Evolutionary conservation across 2,888 invertebrate genomes (phyloP).

Genomic region (Heterodera filipjevi): DNA sequence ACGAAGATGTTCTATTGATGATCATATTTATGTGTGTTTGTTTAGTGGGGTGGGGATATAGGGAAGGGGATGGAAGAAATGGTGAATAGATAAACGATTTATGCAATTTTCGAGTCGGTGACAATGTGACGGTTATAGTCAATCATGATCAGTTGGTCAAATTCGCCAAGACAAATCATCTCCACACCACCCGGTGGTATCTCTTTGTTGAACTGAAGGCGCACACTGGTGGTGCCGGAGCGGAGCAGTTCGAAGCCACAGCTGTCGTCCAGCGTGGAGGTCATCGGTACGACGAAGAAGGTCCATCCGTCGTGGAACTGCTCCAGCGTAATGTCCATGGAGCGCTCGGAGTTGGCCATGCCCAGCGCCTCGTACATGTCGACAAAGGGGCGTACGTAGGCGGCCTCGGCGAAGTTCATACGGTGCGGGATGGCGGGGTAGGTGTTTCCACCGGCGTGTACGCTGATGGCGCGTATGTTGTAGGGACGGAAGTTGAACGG

Average conservation of each 20-base stretch:
- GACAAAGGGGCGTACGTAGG: slow-evolving; percentile 30
- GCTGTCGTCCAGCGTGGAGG: slow-evolving; percentile 33
- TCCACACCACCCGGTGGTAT: slow-evolving; percentile 28
- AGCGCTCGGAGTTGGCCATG: slow-evolving; percentile 20
- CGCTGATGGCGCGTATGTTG: slow-evolving; percentile 27
- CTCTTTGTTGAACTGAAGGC: slow-evolving; percentile 19
- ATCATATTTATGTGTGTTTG: not conserved
- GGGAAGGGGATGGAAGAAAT: not conserved
- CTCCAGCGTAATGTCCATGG: slow-evolving; percentile 24
- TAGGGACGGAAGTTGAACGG: slow-evolving; percentile 41
- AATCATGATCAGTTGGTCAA: slow-evolving; percentile 35
- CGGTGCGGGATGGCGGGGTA: slow-evolving; percentile 34
- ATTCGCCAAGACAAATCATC: slow-evolving; percentile 35
- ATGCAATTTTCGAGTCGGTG: slow-evolving; percentile 20
- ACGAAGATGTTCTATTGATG: not conserved
- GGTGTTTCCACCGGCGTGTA: slow-evolving; percentile 28
- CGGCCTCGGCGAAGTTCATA: slow-evolving; percentile 19
- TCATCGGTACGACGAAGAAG: slow-evolving; percentile 33
- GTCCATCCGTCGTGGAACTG: slow-evolving; percentile 30
- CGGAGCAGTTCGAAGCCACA: slow-evolving; percentile 34
- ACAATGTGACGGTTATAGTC: slow-evolving; percentile 31
- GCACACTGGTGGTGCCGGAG: slow-evolving; percentile 32
- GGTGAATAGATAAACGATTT: not conserved
- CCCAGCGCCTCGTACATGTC: slow-evolving; percentile 32
- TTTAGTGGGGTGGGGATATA: no score